Conservation (phyloP, 2,113 vertebrate genomes). For the Cochlearius cochlearius region DNA sequence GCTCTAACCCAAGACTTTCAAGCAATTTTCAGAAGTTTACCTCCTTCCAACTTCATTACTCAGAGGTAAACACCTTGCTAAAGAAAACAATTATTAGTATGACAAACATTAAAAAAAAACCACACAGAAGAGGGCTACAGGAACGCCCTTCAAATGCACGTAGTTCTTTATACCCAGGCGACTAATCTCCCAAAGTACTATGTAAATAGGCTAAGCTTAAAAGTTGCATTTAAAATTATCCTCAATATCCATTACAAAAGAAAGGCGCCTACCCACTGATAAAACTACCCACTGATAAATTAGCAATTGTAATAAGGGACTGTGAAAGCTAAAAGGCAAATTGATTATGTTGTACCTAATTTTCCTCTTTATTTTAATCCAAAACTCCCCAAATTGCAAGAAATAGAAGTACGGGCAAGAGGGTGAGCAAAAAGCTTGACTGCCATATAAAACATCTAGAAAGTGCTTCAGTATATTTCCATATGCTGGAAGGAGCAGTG, state of each 20-base stretch:
- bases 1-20: neutral
- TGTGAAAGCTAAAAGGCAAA: slow-evolving; percentile 2
- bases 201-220: slow-evolving; percentile 43
- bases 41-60: neutral
- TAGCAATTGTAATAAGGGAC: slow-evolving; percentile 38
- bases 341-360: slow-evolving; percentile 30
- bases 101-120: neutral
- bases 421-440: slow-evolving; percentile 10
- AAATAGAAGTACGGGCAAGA: neutral
- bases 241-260: slow-evolving; percentile 59
- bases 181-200: slow-evolving; percentile 32
- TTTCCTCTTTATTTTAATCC: slow-evolving; percentile 37
- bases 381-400: slow-evolving; percentile 25
- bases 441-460: slow-evolving; percentile 33
- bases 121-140: neutral
- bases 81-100: neutral
- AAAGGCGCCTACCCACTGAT: slow-evolving; percentile 38
- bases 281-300: neutral
- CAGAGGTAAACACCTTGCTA: neutral
- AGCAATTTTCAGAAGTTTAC: neutral
- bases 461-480: slow-evolving; percentile 3
- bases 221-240: slow-evolving; percentile 52
- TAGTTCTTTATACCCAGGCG: neutral
- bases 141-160: neutral
- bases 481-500: neutral